Percentiles rank a stretch among this genome's conserved stretches.
Conservation (phyloP, 2,888 invertebrate genomes). For the Rhopalosiphum nymphaeae region DNA sequence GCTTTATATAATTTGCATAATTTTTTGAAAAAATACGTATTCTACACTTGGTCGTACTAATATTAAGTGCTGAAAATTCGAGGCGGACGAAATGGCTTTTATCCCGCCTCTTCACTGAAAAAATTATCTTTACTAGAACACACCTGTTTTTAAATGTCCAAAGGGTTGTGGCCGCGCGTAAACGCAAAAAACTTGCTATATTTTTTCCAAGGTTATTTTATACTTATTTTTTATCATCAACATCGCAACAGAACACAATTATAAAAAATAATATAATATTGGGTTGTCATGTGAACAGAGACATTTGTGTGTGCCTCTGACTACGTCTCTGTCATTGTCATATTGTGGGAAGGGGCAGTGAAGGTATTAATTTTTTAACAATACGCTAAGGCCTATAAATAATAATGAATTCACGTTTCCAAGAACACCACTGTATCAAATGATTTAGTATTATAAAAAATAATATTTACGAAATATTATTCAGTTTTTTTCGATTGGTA, state of each 20-base stretch:
- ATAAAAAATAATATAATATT: not conserved
- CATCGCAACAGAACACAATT: not conserved
- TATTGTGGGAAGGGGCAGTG: not conserved
- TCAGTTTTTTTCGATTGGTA: not conserved
- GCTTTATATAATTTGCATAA: conserved; percentile 19
- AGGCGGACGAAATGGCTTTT: not conserved
- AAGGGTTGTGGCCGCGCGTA: not conserved
- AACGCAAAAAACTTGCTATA: not conserved
- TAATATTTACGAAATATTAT: too few relatives aligned
- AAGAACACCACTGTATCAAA: not conserved
- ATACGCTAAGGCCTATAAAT: not conserved
- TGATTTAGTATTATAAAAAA: too few relatives aligned
- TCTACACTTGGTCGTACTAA: not conserved
- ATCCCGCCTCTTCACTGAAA: not conserved
- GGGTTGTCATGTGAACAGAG: not conserved
- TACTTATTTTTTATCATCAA: not conserved
- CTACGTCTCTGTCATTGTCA: not conserved
- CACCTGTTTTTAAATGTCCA: not conserved
- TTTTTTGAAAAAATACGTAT: not conserved
- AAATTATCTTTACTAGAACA: conserved; percentile 8
- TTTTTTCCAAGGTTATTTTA: not conserved
- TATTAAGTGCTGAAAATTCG: not conserved
- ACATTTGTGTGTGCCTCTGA: not conserved
- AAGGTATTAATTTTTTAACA: not conserved
- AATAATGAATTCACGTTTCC: not conserved